Evolutionary conservation across 2,888 invertebrate genomes (phyloP), one percentile per base, ranked within the genome.

Genomic region (Dermolepida albohirtum): DNA sequence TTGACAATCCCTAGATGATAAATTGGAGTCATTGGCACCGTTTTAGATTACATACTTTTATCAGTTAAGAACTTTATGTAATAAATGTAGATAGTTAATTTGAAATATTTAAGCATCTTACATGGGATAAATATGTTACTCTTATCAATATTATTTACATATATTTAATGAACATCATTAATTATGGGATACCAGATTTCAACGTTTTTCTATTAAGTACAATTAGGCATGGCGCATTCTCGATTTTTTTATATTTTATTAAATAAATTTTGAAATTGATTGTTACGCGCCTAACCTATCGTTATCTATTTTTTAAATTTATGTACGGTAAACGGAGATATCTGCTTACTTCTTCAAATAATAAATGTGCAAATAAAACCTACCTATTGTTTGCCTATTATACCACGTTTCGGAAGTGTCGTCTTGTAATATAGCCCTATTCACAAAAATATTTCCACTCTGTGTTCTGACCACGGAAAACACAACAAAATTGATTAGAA

Each of bases 381-480:
- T 43, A 64, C 64, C 64, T 64, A 17, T 52, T 12, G 52, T 41
- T 27, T 51, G 51, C 5, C 41, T 52, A 43, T 16, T 27, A 29
- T 64, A 34, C 64, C 50, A 51, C 17, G 50, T 50, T 50, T 59
- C 59, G 12, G 44, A n/a, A 12, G 43, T 40, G 14, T 59, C 59
- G 14, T 59, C 59, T 59, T 59, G 44, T 14, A 59, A 59, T 29
- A 59, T 44, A 1, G 59, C 59, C 12, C 29, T 44, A 47, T 59
- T 59, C 6, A 59, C 44, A 29, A 59, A 59, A 17, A 59, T 59
- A 59, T 29, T 59, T 59, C 59, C 59, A 8, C 59, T 27, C 27
- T 59, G 43, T 14, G 59, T 44, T 14, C 14, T 27, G 27, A 14
- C 59, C 12, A 29, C 17, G 29, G 34, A 27, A 59, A 44, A 27